A percentile compares a stretch with the other conserved stretches of the same genome.
These are phyloP conservation scores for Sebastiscus albofasciatus DNA, from an alignment of 2,797 vertebrate species.

Conservation along the genomic window DNA sequence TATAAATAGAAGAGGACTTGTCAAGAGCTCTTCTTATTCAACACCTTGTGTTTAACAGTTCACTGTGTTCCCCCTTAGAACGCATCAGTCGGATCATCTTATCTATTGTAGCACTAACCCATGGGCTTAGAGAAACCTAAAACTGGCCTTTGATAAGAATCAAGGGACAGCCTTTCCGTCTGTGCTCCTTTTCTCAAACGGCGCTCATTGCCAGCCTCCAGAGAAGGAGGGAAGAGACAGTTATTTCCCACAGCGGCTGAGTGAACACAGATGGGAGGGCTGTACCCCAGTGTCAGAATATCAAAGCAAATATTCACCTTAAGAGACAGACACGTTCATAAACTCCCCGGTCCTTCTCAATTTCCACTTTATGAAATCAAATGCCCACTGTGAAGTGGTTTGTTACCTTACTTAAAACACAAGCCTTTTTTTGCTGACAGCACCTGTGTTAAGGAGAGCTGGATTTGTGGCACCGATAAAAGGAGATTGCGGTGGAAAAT, in stretches of 20 bases:
- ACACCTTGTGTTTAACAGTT: slow-evolving; percentile 33
- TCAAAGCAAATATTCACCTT: slow-evolving; percentile 82
- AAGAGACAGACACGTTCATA: slow-evolving; percentile 75
- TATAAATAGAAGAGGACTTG: background rate
- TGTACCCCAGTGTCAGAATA: slow-evolving; percentile 66
- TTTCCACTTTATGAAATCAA: slow-evolving; percentile 75
- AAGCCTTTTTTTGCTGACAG: slow-evolving; percentile 52
- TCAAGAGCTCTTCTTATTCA: slow-evolving; percentile 1
- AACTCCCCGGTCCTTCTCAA: slow-evolving; percentile 68
- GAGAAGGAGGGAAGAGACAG: slow-evolving; percentile 57
- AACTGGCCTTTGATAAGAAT: slow-evolving; percentile 66
- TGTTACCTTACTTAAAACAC: slow-evolving; percentile 61
- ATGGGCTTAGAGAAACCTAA: slow-evolving; percentile 59
- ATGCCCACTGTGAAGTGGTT: slow-evolving; percentile 60
- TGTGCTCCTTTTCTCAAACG: slow-evolving; percentile 42
- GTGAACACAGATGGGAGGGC: slow-evolving; percentile 80
- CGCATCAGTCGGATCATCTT: slow-evolving; percentile 34
- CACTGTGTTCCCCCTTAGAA: slow-evolving; percentile 4
- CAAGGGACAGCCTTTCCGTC: slow-evolving; percentile 47
- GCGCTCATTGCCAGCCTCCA: slow-evolving; percentile 35
- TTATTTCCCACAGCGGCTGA: slow-evolving; percentile 74
- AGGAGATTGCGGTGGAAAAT: slow-evolving; percentile 65
- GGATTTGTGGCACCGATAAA: slow-evolving; percentile 71
- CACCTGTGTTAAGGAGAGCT: slow-evolving; percentile 54
- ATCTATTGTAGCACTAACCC: slow-evolving; percentile 51